A percentile compares a stretch with the other conserved stretches of the same genome.
Evolutionary conservation across 2,113 vertebrate species (phyloP).

Genomic region (Lontra canadensis): DNA sequence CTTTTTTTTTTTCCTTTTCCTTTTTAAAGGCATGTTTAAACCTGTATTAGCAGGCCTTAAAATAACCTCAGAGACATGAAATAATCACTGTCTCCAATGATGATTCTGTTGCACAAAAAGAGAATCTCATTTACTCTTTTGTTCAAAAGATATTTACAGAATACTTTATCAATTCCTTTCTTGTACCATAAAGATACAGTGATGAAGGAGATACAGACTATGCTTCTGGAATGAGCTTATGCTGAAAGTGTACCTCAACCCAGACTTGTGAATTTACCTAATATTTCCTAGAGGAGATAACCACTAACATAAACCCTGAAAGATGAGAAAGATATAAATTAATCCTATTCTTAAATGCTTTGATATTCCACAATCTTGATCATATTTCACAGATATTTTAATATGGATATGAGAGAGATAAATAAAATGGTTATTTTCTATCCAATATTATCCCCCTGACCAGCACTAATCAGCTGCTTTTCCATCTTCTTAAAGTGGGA

Average conservation of each 20-base stretch:
- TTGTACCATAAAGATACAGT: not conserved
- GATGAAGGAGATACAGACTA: not conserved
- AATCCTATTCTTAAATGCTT: not conserved
- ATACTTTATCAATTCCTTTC: not conserved
- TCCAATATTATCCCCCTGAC: not conserved
- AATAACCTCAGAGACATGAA: not conserved
- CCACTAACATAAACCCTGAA: not conserved
- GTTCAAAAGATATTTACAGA: slow-evolving; percentile 37
- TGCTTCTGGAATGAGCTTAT: not conserved
- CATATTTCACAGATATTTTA: not conserved
- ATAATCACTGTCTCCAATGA: not conserved
- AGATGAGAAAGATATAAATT: not conserved
- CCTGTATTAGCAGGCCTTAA: not conserved
- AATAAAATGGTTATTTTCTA: not conserved
- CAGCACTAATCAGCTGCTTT: not conserved
- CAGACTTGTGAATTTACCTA: not conserved
- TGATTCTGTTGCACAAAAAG: not conserved
- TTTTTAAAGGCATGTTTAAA: slow-evolving; percentile 46
- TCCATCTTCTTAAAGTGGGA: not conserved
- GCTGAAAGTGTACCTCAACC: not conserved
- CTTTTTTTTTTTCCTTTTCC: not conserved
- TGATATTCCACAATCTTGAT: not conserved
- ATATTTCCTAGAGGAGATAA: not conserved
- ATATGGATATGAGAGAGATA: not conserved
- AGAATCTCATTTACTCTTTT: not conserved